Evolutionary conservation across 2,888 invertebrate species (phyloP).

Genomic region (Lacanobia wlatinum): DNA sequence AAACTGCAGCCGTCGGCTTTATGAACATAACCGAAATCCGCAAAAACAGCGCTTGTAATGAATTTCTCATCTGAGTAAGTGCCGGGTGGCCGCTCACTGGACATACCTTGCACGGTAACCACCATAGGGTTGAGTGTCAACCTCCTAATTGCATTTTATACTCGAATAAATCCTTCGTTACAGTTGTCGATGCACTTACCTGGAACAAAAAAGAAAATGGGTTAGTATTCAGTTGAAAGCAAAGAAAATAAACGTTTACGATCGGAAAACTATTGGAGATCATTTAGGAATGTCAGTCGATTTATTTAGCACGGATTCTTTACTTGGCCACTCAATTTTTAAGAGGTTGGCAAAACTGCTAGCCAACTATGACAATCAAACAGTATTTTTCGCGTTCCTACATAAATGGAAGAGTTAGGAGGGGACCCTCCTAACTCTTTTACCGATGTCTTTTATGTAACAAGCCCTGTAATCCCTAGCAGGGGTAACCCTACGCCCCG

Average conservation of each 20-base stretch:
- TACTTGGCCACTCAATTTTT: slow-evolving; percentile 8
- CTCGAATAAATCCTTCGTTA: slow-evolving; percentile 38
- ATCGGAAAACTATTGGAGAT: slow-evolving; percentile 3
- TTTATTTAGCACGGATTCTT: slow-evolving; percentile 13
- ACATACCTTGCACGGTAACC: slow-evolving; percentile 45
- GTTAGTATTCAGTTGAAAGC: neutral
- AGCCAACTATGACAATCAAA: slow-evolving; percentile 1
- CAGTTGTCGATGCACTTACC: slow-evolving; percentile 62
- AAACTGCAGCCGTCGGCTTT: slow-evolving; percentile 60
- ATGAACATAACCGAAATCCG: slow-evolving; percentile 61
- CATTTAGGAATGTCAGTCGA: slow-evolving; percentile 3
- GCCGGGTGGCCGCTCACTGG: slow-evolving; percentile 47
- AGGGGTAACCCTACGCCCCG: slow-evolving; percentile 50
- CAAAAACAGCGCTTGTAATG: slow-evolving; percentile 66
- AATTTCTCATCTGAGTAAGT: slow-evolving; percentile 65
- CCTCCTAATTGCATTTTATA: slow-evolving; percentile 44
- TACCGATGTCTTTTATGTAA: slow-evolving; percentile 37
- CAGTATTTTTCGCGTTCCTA: slow-evolving; percentile 2
- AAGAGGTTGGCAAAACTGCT: slow-evolving; percentile 11
- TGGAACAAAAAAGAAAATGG: slow-evolving; percentile 61
- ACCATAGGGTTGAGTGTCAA: slow-evolving; percentile 53
- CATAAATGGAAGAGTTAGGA: slow-evolving; percentile 31
- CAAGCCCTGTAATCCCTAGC: slow-evolving; percentile 46
- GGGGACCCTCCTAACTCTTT: slow-evolving; percentile 46
- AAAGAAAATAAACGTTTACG: neutral